phyloP scores from a whole-genome alignment of 1,140 invertebrate species.

The Rhopalosiphum padi region DNA sequence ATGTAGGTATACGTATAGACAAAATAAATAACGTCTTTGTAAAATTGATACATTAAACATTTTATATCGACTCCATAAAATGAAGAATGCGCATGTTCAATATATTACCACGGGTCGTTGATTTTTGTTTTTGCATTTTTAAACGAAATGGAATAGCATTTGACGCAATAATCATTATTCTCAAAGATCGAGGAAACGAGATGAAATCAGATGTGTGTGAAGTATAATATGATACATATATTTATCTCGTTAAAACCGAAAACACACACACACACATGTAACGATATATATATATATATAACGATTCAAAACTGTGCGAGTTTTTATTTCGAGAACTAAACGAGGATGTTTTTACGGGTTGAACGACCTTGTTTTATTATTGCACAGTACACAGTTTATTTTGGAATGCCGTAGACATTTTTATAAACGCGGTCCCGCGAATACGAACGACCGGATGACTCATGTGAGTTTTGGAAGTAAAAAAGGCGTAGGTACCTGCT shows the following conservation, averaged over 20 bases:
- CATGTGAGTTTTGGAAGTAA: background rate
- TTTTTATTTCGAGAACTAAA: background rate
- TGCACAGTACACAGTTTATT: background rate
- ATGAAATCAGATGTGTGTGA: background rate
- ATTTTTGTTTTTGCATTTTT: background rate
- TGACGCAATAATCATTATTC: background rate
- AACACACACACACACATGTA: background rate
- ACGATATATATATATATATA: background rate
- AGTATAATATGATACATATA: background rate
- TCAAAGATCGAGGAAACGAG: background rate
- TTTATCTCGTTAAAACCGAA: background rate
- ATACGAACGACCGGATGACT: background rate
- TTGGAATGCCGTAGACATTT: conserved; percentile 13
- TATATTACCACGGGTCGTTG: background rate
- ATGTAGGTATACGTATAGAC: background rate
- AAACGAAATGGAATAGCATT: background rate
- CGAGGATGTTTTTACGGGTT: conserved; percentile 7
- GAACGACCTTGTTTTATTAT: conserved; percentile 24
- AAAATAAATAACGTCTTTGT: background rate
- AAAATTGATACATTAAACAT: background rate
- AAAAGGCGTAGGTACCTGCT: background rate
- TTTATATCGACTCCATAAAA: background rate
- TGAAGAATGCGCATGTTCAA: background rate
- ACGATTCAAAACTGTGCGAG: background rate
- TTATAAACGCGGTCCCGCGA: background rate